phyloP scores from a whole-genome alignment of 2,113 vertebrate species.

The Scortum barcoo region DNA sequence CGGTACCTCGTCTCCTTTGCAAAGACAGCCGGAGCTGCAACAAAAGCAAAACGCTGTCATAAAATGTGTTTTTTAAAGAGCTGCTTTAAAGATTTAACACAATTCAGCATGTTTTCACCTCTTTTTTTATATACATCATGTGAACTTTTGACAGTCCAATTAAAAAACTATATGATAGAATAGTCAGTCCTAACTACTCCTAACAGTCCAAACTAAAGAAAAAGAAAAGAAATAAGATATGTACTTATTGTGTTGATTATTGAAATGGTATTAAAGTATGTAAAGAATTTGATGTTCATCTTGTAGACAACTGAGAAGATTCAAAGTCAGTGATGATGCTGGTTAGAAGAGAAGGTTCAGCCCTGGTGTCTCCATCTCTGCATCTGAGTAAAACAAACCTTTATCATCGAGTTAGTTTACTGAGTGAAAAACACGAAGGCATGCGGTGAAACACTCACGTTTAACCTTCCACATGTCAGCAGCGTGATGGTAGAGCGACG shows the following conservation, averaged over 20 bases:
- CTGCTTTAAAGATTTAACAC: not conserved
- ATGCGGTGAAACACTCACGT: conserved; percentile 72
- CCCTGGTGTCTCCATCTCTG: not conserved
- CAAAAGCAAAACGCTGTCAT: not conserved
- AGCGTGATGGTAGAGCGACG: conserved; percentile 1
- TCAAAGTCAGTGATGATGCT: not conserved
- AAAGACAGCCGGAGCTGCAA: conserved; percentile 72
- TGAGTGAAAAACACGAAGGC: not conserved
- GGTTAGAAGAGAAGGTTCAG: not conserved
- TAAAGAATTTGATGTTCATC: too few relatives aligned
- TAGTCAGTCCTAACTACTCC: too few relatives aligned
- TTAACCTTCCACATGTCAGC: conserved; percentile 80
- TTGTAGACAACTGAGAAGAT: not conserved
- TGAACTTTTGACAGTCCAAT: too few relatives aligned
- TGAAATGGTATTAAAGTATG: too few relatives aligned
- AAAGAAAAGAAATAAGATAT: not conserved
- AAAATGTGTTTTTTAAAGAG: not conserved
- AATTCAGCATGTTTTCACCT: not conserved
- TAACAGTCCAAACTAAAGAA: too few relatives aligned
- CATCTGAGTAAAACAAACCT: not conserved
- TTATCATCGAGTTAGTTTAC: not conserved
- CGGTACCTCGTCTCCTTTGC: conserved; percentile 78
- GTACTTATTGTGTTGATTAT: too few relatives aligned
- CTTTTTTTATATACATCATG: too few relatives aligned
- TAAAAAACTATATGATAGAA: too few relatives aligned